Evolutionary conservation across 2,888 invertebrate species (phyloP).

Genomic region (Muscina levida): DNA sequence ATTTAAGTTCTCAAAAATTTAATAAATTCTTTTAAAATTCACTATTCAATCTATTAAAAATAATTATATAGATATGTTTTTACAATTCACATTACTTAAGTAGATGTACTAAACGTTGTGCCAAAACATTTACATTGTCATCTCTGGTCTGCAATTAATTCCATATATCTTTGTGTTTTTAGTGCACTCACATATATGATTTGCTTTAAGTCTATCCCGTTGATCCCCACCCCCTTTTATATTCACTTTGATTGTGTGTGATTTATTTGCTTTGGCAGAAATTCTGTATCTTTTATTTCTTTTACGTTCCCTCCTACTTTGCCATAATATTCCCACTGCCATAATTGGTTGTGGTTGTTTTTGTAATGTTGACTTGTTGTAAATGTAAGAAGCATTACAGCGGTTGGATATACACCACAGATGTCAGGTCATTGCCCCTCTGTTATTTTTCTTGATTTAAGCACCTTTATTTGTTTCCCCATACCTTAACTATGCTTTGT

Average conservation of each 20-base stretch:
- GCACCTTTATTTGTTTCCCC: slow-evolving; percentile 9
- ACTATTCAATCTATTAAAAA: no score
- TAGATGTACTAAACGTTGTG: no score
- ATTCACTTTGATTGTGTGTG: slow-evolving; percentile 21
- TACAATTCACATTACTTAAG: no score
- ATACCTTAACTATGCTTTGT: not conserved
- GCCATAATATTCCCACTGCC: not conserved
- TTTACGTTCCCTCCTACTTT: slow-evolving; percentile 48
- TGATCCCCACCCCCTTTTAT: slow-evolving; percentile 25
- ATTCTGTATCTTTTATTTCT: slow-evolving; percentile 56
- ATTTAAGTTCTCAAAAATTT: no score
- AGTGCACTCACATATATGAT: slow-evolving; percentile 12
- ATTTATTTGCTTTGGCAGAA: slow-evolving; percentile 45
- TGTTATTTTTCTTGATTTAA: not conserved
- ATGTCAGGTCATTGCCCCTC: slow-evolving; percentile 32
- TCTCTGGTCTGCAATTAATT: slow-evolving; percentile 42
- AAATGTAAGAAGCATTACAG: slow-evolving; percentile 48
- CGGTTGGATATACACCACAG: not conserved
- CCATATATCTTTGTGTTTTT: slow-evolving; percentile 24
- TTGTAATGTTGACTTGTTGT: not conserved
- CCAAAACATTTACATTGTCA: slow-evolving; percentile 2
- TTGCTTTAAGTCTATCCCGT: slow-evolving; percentile 42
- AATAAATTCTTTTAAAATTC: no score
- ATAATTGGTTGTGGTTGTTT: not conserved
- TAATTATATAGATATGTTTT: no score